These are phyloP conservation scores for Eurystomus glaucurus DNA, from an alignment of 2,797 vertebrate species.

Conservation along the genomic window DNA sequence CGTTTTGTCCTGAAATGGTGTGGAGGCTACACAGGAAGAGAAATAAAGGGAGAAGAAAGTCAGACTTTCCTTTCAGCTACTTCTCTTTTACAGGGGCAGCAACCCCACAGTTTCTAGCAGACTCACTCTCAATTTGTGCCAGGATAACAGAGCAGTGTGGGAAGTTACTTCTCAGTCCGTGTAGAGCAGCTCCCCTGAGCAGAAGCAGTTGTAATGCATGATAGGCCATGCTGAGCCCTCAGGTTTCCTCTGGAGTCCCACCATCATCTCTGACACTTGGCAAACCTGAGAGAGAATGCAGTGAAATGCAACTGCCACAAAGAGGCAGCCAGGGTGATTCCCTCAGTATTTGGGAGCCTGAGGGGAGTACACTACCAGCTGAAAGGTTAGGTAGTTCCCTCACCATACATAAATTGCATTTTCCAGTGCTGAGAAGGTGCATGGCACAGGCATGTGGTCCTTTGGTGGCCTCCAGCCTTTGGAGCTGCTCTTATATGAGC, in stretches of 20 bases:
- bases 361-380: background rate
- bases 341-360: background rate
- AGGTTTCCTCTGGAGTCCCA: background rate
- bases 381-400: background rate
- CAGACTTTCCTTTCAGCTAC: background rate
- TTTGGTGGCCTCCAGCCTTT: background rate
- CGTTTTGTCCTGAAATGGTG: background rate
- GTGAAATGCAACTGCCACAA: background rate
- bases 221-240: background rate
- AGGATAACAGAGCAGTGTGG: background rate
- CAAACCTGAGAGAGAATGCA: background rate
- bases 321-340: background rate
- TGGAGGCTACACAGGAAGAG: background rate
- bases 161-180: background rate
- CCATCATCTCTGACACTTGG: background rate
- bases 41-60: background rate
- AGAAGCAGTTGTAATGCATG: fast-evolving
- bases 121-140: background rate
- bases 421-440: background rate
- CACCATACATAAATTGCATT: fast-evolving
- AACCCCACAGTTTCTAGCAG: background rate
- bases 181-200: background rate
- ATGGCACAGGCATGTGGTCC: fast-evolving
- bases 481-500: background rate
- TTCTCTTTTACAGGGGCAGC: background rate